A percentile compares a stretch with the other conserved stretches of the same genome.
Conservation (phyloP, 2,113 vertebrate species). For the Lamprotornis superbus region DNA sequence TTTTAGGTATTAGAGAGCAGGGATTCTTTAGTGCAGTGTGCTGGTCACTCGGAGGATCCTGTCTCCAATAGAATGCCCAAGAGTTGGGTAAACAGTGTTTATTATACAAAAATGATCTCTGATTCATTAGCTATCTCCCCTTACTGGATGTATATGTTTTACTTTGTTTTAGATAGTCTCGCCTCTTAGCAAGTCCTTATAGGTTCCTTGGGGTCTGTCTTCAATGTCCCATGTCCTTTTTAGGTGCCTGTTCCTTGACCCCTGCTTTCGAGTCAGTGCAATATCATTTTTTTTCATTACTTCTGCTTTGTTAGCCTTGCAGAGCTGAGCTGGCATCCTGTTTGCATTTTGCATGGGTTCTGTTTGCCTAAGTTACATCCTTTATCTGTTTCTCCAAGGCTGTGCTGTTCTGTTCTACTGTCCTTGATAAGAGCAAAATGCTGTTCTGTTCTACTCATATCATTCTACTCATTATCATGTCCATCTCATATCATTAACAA, state of each 20-base stretch:
- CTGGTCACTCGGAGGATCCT: not conserved
- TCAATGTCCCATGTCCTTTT: not conserved
- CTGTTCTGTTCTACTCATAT: not conserved
- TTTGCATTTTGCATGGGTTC: not conserved
- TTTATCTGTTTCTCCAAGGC: not conserved
- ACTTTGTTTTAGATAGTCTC: not conserved
- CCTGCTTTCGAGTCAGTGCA: fast-evolving
- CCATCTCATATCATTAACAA: not conserved
- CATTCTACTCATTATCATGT: not conserved
- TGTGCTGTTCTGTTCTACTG: not conserved
- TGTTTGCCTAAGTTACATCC: not conserved
- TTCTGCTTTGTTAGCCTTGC: not conserved
- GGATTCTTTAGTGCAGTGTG: not conserved
- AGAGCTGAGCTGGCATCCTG: not conserved
- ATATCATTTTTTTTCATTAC: not conserved
- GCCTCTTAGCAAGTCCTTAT: not conserved
- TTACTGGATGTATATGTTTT: not conserved
- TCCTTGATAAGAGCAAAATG: not conserved
- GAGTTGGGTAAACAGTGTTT: fast-evolving
- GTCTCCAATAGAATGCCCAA: fast-evolving
- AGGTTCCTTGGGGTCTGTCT: not conserved
- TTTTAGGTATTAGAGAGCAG: not conserved
- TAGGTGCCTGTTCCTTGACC: not conserved
- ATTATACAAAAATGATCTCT: not conserved
- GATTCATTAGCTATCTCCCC: not conserved